phyloP scores from a whole-genome alignment of 2,113 vertebrate species.

The Haliaeetus leucogaster region DNA sequence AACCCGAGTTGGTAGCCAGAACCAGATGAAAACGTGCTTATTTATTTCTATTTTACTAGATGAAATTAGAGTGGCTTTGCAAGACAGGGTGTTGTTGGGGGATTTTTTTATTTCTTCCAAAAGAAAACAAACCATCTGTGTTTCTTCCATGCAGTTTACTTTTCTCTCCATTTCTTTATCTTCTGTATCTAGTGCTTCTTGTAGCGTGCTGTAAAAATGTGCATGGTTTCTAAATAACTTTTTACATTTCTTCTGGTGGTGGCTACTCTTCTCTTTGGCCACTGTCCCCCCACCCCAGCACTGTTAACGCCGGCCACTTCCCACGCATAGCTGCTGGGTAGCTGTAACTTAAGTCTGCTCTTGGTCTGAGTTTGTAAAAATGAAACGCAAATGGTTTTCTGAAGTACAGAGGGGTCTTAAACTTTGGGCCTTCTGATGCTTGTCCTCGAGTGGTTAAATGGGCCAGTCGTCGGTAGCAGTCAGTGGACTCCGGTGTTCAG shows the following conservation, averaged over 20 bases:
- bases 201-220: neutral
- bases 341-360: neutral
- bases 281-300: neutral
- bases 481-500: neutral
- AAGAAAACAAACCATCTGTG: neutral
- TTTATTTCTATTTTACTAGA: neutral
- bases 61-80: neutral
- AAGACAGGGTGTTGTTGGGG: neutral
- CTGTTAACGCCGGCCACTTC: neutral
- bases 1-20: neutral
- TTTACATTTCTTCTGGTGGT: neutral
- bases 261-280: neutral
- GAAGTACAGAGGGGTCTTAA: neutral
- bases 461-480: neutral
- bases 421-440: neutral
- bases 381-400: neutral
- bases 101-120: neutral
- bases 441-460: neutral
- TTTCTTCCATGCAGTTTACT: neutral
- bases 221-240: neutral
- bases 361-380: neutral
- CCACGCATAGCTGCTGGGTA: neutral
- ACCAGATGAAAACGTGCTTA: neutral
- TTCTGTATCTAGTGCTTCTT: neutral
- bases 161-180: neutral